Evolutionary conservation across 2,113 vertebrate genomes (phyloP), one percentile per base, ranked within the genome.

Genomic region (Ceyx melanurus): DNA sequence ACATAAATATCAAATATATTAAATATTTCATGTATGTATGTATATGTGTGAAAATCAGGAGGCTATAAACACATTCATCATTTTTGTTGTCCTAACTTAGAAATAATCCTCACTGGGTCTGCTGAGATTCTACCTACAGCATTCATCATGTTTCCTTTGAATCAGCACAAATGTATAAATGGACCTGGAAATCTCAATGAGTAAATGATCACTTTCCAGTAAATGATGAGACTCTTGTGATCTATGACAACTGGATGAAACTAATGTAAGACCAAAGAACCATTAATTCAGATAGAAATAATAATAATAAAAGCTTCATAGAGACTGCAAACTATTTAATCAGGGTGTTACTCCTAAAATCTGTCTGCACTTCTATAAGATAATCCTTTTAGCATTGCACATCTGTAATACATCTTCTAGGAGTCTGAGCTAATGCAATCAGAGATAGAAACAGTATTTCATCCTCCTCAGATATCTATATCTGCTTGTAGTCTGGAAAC

Each of bases 401-500:
- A 89, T 90, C 86, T 94, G 91, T 64, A 92, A 77, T 66, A 45
- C 19, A 82, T 87, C 67, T 85, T 85, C 60, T 56, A 64, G 50
- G 51, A 43, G 26, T 82, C 94, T 28, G 72, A 88, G 56, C 43
- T 88, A 95, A 89, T 77, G 68, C 56, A 87, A 56, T 94, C 51
- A 70, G 54, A 77, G 54, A 33, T 57, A 91, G 78, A 89, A 95
- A 79, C 46, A 62, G 40, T 89, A 67, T 93, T 94, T 90, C 56
- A 90, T n/a, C 9, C 31, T 77, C 31, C 37, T 82, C 62, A 85
- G 28, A 89, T 91, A 71, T 93, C 67, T 80, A 72, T 76, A 93
- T 62, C 62, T 91, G 29, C 60, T 80, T 79, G 54, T 65, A 2
- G 0, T 86, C 64, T 87, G 87, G 78, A 94, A 93, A 70, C 0